These are phyloP conservation scores for Poeciliopsis retropinna DNA, from an alignment of 2,113 vertebrate genomes.

Conservation along the genomic window DNA sequence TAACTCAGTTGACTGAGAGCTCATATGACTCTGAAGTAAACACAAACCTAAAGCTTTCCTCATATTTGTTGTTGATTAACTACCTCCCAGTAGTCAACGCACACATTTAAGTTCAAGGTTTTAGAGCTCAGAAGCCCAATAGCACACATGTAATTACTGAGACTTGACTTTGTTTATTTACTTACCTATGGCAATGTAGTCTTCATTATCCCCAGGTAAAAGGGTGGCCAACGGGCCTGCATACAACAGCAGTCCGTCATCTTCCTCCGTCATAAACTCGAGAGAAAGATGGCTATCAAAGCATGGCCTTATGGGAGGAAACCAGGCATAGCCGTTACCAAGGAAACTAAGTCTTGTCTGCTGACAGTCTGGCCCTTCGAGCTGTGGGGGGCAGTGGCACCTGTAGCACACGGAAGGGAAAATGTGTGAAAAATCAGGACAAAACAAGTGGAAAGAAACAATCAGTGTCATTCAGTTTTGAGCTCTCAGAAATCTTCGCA, in stretches of 20 bases:
- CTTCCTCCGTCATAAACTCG: conserved; percentile 88
- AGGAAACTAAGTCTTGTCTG: conserved; percentile 90
- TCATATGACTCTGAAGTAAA: conserved; percentile 36
- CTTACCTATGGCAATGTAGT: conserved; percentile 90
- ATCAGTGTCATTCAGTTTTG: conserved; percentile 42
- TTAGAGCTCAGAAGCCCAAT: conserved; percentile 7
- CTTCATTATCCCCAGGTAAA: conserved; percentile 80
- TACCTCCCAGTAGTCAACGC: conserved; percentile 44
- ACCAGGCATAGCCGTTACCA: conserved; percentile 91
- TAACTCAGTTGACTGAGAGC: conserved; percentile 16
- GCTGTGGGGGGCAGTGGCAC: conserved; percentile 86
- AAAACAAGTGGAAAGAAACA: conserved; percentile 45
- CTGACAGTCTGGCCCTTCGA: conserved; percentile 89
- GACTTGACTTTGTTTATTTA: neutral
- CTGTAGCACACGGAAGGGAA: conserved; percentile 64
- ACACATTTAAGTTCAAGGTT: conserved; percentile 48
- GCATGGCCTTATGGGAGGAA: conserved; percentile 88
- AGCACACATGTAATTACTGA: conserved; percentile 41
- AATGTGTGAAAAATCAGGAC: conserved; percentile 26
- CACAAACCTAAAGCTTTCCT: conserved; percentile 15
- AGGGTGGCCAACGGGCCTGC: conserved; percentile 84
- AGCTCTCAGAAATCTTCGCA: conserved; percentile 30
- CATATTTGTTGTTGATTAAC: conserved; percentile 45
- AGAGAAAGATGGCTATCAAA: conserved; percentile 88
- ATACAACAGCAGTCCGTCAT: conserved; percentile 87